A percentile compares a stretch with the other conserved stretches of the same genome.
Conservation (phyloP, 1,140 invertebrate genomes). For the roundworm (Caenorhabditis elegans) region WBcel235 BX284605.5:18993001-18993500, state of each 20-base stretch:
- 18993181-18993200: not conserved
- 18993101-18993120: not conserved
- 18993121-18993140: not conserved
- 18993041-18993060: too few relatives aligned
- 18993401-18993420: not conserved
- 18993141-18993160: not conserved
- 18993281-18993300: not conserved
- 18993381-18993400: not conserved
- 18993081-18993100: too few relatives aligned
- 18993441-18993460: not conserved
- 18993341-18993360: not conserved
- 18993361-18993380: constrained; percentile 10
- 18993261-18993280: not conserved
- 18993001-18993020: too few relatives aligned
- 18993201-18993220: not conserved
- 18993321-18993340: not conserved
- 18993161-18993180: not conserved
- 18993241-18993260: not conserved
- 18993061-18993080: too few relatives aligned
- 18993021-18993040: not conserved
- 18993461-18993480: not conserved
- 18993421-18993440: not conserved
- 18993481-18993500: too few relatives aligned
- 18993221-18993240: not conserved
- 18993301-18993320: not conserved